A percentile compares a stretch with the other conserved stretches of the same genome.
These are phyloP conservation scores for Leptodirus hochenwartii DNA, from an alignment of 2,888 invertebrate species.

Conservation along the genomic window DNA sequence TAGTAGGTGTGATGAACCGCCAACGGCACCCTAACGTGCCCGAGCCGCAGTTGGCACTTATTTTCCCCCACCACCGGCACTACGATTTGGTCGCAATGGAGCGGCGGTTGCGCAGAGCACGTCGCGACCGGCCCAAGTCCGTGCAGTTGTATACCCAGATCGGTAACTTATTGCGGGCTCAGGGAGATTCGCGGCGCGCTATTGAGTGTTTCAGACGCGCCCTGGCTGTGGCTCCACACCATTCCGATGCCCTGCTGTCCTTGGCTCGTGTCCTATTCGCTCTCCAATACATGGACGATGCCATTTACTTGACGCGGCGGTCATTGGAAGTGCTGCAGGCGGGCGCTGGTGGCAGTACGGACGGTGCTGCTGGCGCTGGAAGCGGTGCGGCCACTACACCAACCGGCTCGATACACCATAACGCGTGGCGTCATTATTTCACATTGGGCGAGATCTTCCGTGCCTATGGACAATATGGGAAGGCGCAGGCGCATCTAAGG, in stretches of 20 bases:
- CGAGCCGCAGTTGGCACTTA: constrained; percentile 64
- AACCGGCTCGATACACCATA: too few relatives aligned
- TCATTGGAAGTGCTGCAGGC: constrained; percentile 72
- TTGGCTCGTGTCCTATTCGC: constrained; percentile 71
- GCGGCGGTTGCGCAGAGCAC: constrained; percentile 52
- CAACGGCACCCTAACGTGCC: constrained; percentile 69
- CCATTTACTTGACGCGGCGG: constrained; percentile 68
- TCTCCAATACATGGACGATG: constrained; percentile 77
- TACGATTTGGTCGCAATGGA: constrained; percentile 58
- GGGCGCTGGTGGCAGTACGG: constrained; percentile 85
- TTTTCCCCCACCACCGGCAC: constrained; percentile 48
- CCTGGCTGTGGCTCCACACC: constrained; percentile 67
- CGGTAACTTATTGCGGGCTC: constrained; percentile 81
- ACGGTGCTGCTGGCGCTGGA: too few relatives aligned
- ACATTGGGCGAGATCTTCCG: constrained; percentile 63
- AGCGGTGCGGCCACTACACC: too few relatives aligned
- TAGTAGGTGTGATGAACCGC: constrained; percentile 69
- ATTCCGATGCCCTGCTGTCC: constrained; percentile 71
- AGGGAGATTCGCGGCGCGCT: constrained; percentile 70
- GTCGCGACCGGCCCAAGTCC: constrained; percentile 68
- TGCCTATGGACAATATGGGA: constrained; percentile 77
- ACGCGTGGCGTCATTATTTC: too few relatives aligned
- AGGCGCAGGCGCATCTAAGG: constrained; percentile 65
- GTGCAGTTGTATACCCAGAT: constrained; percentile 78
- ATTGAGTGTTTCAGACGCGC: constrained; percentile 82